Evolutionary conservation across 2,113 vertebrate species (phyloP).

Genomic region (Macquaria australasica): DNA sequence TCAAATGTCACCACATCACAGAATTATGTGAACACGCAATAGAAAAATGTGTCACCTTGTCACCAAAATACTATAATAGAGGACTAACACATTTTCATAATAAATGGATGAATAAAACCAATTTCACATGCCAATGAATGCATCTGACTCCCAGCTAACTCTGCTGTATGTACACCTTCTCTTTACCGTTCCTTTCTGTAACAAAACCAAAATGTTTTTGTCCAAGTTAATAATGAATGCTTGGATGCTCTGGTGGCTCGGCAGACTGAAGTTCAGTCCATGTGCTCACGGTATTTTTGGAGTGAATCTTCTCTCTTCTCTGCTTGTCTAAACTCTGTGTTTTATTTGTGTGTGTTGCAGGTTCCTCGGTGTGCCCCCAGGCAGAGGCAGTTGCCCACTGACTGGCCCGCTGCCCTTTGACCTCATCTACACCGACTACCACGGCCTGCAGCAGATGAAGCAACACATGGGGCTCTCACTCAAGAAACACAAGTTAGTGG

Average conservation of each 20-base stretch:
- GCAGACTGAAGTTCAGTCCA: background rate
- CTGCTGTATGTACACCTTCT: background rate
- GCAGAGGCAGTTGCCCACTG: slow-evolving; percentile 96
- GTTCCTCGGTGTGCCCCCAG: slow-evolving; percentile 95
- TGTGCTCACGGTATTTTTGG: background rate
- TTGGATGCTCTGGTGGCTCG: background rate
- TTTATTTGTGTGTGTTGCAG: slow-evolving; percentile 78
- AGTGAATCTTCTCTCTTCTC: slow-evolving; percentile 3
- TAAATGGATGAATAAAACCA: background rate
- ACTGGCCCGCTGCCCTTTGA: slow-evolving; percentile 94
- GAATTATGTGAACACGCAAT: background rate
- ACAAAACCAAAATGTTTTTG: slow-evolving; percentile 29
- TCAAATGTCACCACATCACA: background rate
- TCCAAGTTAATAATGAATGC: slow-evolving; percentile 49
- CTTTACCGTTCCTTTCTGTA: background rate
- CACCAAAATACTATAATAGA: no score
- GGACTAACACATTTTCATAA: background rate
- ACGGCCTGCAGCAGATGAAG: slow-evolving; percentile 97
- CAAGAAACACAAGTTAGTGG: slow-evolving; percentile 93
- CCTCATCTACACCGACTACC: slow-evolving; percentile 99
- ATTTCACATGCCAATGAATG: background rate
- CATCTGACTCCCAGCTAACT: background rate
- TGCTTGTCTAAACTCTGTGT: slow-evolving; percentile 32
- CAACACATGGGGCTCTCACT: slow-evolving; percentile 99
- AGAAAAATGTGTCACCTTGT: background rate